Conservation (phyloP, 2,113 vertebrate genomes). For the Loxodonta africana region DNA sequence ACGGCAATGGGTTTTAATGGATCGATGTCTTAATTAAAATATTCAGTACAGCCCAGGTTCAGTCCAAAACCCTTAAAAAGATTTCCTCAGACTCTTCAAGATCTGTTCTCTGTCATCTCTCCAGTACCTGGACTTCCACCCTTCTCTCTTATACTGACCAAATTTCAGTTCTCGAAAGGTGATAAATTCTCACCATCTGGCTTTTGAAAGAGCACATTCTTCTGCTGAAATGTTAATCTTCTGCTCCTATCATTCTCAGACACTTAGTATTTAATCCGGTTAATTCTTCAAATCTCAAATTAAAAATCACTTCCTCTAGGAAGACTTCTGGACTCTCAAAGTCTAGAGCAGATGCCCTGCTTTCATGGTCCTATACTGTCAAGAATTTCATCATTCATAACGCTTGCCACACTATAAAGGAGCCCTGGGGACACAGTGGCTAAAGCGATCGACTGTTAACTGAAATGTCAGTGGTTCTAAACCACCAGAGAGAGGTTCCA, state of each 20-base stretch:
- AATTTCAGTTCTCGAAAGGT: not conserved
- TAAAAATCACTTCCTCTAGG: slow-evolving; percentile 1
- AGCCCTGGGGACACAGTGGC: too few species aligned
- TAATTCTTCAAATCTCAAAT: not conserved
- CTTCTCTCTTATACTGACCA: not conserved
- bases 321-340: not conserved
- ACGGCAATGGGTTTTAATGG: not conserved
- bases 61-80: not conserved
- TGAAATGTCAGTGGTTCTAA: too few species aligned
- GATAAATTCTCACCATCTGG: not conserved
- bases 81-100: not conserved
- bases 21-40: slow-evolving; percentile 30
- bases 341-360: not conserved
- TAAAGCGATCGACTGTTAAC: too few species aligned
- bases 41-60: not conserved
- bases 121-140: not conserved
- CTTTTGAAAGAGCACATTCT: slow-evolving; percentile 4
- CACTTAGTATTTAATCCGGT: not conserved
- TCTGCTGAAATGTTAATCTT: not conserved
- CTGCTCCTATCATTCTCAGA: not conserved
- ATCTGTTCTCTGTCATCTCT: not conserved
- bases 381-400: not conserved
- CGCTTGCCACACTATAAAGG: not conserved
- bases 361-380: not conserved
- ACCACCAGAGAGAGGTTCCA: too few species aligned